Evolutionary conservation across 2,113 vertebrate species (phyloP), one percentile per base, ranked within the genome.

Genomic region (Silurus meridionalis): DNA sequence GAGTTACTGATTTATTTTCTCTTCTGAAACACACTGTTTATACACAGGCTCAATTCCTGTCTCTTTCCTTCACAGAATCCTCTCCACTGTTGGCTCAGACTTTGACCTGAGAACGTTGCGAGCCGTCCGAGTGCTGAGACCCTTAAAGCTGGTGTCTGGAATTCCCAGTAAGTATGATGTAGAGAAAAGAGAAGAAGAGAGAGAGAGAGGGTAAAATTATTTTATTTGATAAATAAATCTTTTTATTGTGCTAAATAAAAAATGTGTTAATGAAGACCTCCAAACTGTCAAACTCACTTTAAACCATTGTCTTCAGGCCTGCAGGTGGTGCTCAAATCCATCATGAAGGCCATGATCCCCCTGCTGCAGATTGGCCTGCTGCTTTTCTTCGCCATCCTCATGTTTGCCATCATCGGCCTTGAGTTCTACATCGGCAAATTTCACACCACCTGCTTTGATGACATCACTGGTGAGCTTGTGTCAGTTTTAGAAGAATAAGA

Each of bases 341-440:
- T 98, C 94, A 98, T 98, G 97, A 98, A 98, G 94, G 97, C 97
- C 87, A 98, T 98, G 97, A 97, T 98, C 86, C 97, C 97, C 55
- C 93, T 98, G 92, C 96, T 98, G 89, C 97, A 98, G 93, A 98
- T 98, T 46, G 97, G 97, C 90, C 94, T 98, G 91, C 95, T 98
- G 90, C 96, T 98, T 83, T 98, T 98, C 94, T 97, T 98, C 83
- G 97, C 97, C 88, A 98, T 98, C 92, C 97, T 98, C 93, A 98
- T 98, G 96, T 98, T 98, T 84, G 97, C 97, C 92, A 98, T 98
- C 94, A 97, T 98, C 88, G 97, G 97, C 90, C 95, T 98, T 90
- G 97, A 98, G 95, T 98, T 98, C 95, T 98, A 98, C 95, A 97
- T 98, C 92, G 97, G 97, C 87, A 98, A 97, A 94, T 97, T 98